Base-by-base conservation (phyloP, 2,888 invertebrate genomes). In the Liodrosophila aerea region DNA sequence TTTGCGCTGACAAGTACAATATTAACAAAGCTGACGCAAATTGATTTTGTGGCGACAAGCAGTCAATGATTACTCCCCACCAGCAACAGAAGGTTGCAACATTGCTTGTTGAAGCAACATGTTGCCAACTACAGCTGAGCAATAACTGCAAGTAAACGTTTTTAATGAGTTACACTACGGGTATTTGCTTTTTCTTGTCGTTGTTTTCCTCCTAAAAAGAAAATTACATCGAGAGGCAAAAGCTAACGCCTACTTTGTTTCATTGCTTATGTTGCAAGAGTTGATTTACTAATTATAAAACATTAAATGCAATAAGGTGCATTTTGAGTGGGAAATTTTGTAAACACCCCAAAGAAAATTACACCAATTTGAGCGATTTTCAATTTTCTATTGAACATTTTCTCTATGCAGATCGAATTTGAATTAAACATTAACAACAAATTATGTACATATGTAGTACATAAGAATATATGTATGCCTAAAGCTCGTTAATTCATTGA, bases 151-250 rank as follows among this genome's bases (percentile, higher is more conserved):
- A 61, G 68, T 40, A 57, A 68, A 62, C 57, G 59, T 72, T 62
- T 73, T 76, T 68, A 68, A 68, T 76, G 68, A 61, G 49, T 64
- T 60, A n/a, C n/a, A n/a, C n/a, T n/a, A n/a, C n/a, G n/a, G n/a
- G 62, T 63, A 59, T 68, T 67, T 59, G 54, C 22, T 15, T 22
- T 36, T 7, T 33, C 34, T 56, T 57, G 37, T 33, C 4, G 9
- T 34, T 51, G n/a, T 50, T 27, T 41, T 27, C 15, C 7, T 46
- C 51, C 47, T 36, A 52, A 40, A 37, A 49, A 39, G 59, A 56
- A 69, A 59, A 59, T 43, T 46, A 7, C 54, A 12, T 15, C 15
- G 40, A 37, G 50, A 31, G 34, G 49, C 51, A 58, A 56, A 50
- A 72, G 66, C 56, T 66, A 53, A 62, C 67, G 62, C 73, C 62